Percentiles rank a stretch among this genome's conserved stretches.
Evolutionary conservation across 2,888 invertebrate species (phyloP).

Genomic region (Platycheirus rosarum): DNA sequence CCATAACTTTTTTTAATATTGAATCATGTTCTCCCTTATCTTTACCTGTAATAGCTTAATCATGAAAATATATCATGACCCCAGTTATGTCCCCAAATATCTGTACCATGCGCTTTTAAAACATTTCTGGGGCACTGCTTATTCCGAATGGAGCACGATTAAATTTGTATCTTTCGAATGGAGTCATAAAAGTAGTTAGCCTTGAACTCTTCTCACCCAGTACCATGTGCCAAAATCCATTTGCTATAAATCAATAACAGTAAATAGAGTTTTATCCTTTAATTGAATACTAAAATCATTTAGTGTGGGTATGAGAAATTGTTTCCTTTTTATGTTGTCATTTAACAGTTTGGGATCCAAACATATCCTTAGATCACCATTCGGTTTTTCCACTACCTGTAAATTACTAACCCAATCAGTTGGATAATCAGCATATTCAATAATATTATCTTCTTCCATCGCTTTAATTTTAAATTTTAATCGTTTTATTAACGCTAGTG

Average conservation of each 20-base stretch:
- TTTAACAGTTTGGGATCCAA: constrained; percentile 75
- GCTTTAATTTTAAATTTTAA: no score
- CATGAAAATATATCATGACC: constrained; percentile 77
- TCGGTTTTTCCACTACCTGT: constrained; percentile 74
- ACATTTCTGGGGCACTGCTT: no score
- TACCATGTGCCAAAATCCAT: constrained; percentile 64
- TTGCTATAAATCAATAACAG: constrained; percentile 52
- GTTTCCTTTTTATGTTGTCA: constrained; percentile 73
- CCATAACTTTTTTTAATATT: constrained; percentile 42
- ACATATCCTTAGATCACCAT: constrained; percentile 69
- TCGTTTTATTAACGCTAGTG: no score
- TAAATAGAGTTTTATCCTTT: constrained; percentile 47
- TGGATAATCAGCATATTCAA: constrained; percentile 55
- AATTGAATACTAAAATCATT: constrained; percentile 71
- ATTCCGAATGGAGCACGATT: constrained; percentile 76
- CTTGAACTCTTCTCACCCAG: constrained; percentile 67
- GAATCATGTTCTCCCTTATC: constrained; percentile 40
- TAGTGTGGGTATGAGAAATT: constrained; percentile 75
- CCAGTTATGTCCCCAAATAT: no score
- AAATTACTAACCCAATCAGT: constrained; percentile 75
- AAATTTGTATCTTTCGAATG: constrained; percentile 68
- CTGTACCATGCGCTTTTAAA: no score
- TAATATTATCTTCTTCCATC: no score
- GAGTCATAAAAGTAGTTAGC: constrained; percentile 74
- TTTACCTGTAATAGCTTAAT: constrained; percentile 75